Evolutionary conservation across 1,140 invertebrate genomes (phyloP).

Genomic region (Phymorhynchus buccinoides): DNA sequence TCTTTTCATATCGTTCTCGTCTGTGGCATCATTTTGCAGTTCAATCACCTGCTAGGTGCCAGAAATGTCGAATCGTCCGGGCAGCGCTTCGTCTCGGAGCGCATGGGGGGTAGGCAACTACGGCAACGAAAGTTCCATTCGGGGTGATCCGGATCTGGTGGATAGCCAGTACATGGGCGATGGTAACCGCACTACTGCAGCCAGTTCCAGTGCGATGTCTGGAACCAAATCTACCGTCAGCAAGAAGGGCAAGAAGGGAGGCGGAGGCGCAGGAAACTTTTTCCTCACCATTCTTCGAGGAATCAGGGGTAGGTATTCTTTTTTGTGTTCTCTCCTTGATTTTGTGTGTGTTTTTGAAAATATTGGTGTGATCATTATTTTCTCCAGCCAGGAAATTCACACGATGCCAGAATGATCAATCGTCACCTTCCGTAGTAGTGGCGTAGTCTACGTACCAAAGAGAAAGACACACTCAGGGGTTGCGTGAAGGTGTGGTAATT

Average conservation of each 20-base stretch:
- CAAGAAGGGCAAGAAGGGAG: too few relatives aligned
- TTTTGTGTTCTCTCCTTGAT: too few relatives aligned
- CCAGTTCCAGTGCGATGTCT: conserved; percentile 68
- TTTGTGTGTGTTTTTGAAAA: too few relatives aligned
- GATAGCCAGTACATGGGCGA: conserved; percentile 56
- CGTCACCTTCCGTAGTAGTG: too few relatives aligned
- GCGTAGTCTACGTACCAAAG: too few relatives aligned
- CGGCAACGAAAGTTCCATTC: conserved; percentile 50
- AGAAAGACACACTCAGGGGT: too few relatives aligned
- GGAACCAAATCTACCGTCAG: not conserved
- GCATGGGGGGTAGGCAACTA: conserved; percentile 65
- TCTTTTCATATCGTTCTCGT: not conserved
- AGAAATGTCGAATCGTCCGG: conserved; percentile 49
- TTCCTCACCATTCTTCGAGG: conserved; percentile 57
- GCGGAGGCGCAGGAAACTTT: conserved; percentile 41
- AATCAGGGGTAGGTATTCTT: conserved; percentile 66
- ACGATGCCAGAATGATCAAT: too few relatives aligned
- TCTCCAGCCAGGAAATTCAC: too few relatives aligned
- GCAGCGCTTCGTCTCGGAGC: conserved; percentile 63
- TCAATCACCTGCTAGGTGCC: not conserved
- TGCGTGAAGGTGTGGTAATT: too few relatives aligned
- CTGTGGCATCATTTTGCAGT: not conserved
- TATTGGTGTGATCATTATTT: too few relatives aligned
- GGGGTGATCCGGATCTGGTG: conserved; percentile 57
- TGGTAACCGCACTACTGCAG: conserved; percentile 32